Evolutionary conservation across 2,888 invertebrate genomes (phyloP).

Genomic region (Apodemia duryi): DNA sequence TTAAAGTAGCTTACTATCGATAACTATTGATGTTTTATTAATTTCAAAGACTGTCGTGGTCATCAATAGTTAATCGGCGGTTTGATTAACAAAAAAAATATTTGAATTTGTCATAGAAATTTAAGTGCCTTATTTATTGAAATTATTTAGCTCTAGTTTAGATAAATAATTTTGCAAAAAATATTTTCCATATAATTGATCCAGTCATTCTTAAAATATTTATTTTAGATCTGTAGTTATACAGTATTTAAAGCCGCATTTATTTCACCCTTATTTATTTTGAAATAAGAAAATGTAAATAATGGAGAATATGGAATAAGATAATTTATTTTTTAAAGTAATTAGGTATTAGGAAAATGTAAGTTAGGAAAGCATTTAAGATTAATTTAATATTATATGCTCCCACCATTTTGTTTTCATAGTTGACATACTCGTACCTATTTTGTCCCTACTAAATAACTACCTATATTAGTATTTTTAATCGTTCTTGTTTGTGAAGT

Average conservation of each 20-base stretch:
- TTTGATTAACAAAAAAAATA: not conserved
- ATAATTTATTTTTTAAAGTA: constrained; percentile 20
- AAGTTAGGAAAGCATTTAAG: not conserved
- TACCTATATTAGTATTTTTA: too few relatives aligned
- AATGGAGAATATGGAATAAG: constrained; percentile 11
- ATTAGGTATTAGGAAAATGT: not conserved
- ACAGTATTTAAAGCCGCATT: constrained; percentile 6
- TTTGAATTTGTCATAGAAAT: not conserved
- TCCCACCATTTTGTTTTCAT: constrained; percentile 11
- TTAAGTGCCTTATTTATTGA: constrained; percentile 12
- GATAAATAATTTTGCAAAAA: not conserved
- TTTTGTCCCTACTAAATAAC: not conserved
- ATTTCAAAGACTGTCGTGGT: not conserved
- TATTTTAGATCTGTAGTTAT: not conserved
- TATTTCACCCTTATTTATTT: constrained; percentile 7
- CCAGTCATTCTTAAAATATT: not conserved
- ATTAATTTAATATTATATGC: not conserved
- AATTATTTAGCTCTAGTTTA: constrained; percentile 13
- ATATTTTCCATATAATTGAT: not conserved
- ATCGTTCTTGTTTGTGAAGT: too few relatives aligned
- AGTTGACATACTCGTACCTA: not conserved
- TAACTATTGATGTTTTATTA: not conserved
- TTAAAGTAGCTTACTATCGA: not conserved
- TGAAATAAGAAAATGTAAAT: constrained; percentile 18
- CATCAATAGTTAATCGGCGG: not conserved